phyloP scores from a whole-genome alignment of 2,888 invertebrate species.

The Strigamia maritima region DNA sequence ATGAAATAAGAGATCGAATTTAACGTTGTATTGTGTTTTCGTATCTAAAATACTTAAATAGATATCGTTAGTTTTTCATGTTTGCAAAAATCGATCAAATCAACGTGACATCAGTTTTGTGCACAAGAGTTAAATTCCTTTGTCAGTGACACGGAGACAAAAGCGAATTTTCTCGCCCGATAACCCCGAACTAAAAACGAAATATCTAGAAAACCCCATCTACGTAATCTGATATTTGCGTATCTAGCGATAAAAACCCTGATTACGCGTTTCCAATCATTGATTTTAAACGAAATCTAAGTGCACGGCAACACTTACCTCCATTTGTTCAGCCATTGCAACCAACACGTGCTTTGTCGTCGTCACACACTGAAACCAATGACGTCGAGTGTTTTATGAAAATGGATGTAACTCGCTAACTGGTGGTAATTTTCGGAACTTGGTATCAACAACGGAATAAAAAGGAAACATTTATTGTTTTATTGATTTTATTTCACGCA shows the following conservation, averaged over 20 bases:
- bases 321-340: conserved; percentile 36
- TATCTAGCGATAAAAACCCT: neutral
- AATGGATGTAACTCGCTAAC: too few species aligned
- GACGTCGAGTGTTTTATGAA: neutral
- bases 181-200: neutral
- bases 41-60: neutral
- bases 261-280: neutral
- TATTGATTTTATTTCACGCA: neutral
- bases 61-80: neutral
- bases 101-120: neutral
- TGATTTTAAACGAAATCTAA: neutral
- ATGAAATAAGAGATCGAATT: too few species aligned
- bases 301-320: conserved; percentile 2
- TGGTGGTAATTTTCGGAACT: too few species aligned
- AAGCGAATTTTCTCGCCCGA: neutral
- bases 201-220: neutral
- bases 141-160: neutral
- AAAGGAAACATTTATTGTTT: neutral
- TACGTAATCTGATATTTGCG: too few species aligned
- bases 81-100: neutral
- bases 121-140: neutral
- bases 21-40: neutral
- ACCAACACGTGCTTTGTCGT: conserved; percentile 21
- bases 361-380: conserved; percentile 13
- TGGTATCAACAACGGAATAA: too few species aligned